phyloP scores from a whole-genome alignment of 2,797 vertebrate genomes.

The Sebastes diaconus region DNA sequence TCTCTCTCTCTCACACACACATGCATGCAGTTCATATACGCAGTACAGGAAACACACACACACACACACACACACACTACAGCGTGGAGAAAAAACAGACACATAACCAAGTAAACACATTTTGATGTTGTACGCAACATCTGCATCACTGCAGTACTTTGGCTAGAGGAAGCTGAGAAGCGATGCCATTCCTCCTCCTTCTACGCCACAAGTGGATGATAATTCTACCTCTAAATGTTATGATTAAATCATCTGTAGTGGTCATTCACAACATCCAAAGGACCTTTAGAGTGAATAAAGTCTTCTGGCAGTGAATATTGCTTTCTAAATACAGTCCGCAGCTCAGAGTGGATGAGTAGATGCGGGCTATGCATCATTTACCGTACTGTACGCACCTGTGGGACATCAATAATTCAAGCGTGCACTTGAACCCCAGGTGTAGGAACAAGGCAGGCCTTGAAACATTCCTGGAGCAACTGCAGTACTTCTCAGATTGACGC shows the following conservation, averaged over 20 bases:
- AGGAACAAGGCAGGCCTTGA: conserved; percentile 61
- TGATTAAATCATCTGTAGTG: not conserved
- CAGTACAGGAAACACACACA: conserved; percentile 7
- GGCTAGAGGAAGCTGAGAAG: conserved; percentile 11
- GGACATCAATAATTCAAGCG: conserved; percentile 75
- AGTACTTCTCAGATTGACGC: conserved; percentile 60
- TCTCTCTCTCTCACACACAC: conserved; percentile 7
- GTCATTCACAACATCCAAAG: not conserved
- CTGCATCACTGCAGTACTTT: conserved; percentile 63
- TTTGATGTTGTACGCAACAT: conserved; percentile 51
- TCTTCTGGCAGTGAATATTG: conserved; percentile 4
- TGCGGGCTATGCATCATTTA: conserved; percentile 68
- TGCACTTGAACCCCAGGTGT: conserved; percentile 62
- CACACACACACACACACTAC: conserved; percentile 11
- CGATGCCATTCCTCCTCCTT: conserved; percentile 29
- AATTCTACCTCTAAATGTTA: not conserved
- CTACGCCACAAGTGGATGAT: not conserved
- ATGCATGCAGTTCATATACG: conserved; percentile 16
- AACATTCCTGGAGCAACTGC: conserved; percentile 60
- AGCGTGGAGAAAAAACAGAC: not conserved
- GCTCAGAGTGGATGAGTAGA: conserved; percentile 26
- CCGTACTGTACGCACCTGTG: conserved; percentile 55
- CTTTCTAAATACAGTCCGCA: conserved; percentile 26
- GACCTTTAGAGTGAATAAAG: conserved; percentile 1
- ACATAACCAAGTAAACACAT: conserved; percentile 31